Evolutionary conservation across 30 jellyfish, hydroid and myxozoan species (phyloP), one percentile per base, ranked within the genome.

Genomic region (Turritopsis dohrnii): DNA sequence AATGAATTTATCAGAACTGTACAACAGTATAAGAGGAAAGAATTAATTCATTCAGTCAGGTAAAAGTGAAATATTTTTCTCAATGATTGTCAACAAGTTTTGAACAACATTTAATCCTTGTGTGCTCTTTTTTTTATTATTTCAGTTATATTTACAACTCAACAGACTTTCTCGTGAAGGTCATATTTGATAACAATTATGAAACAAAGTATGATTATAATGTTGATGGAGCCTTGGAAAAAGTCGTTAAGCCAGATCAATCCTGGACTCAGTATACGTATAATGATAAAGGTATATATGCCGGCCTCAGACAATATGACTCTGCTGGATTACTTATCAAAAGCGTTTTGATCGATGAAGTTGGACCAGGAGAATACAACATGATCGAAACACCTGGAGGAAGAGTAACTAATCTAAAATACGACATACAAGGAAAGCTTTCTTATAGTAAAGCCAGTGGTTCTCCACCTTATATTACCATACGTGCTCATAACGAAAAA

Each of bases 141-240:
- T 29, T 29, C n/a, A 81, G 87, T 65, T 81, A 81, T 60, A 20
- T 9, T 20, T 81, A 81, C 85, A 54, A 81, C 83, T 7, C 9
- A 1, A 16, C 18, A 22, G 66, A 81, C 83, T 79, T 79, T 29
- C 65, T 81, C 85, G 26, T 25, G 65, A 22, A 60, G 24, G 84
- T 81, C 53, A 65, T 29, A 8, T 53, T 53, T 18, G 87, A 81
- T 29, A n/a, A 22, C n/a, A 28, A 81, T 1, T 20, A 20, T 20
- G 83, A 18, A 29, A 53, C 84, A 23, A 21, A 23, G 7, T 81
- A 81, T 65, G 13, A 81, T 1, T 81, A 81, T 65, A 23, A 41
- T 22, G 17, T 26, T 3, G 7, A 53, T 53, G 65, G 84, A 7
- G 87, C 53, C 66, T 52, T 81, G 7, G 29, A 1, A 8, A 53